These are phyloP conservation scores for Scolopax rusticola DNA, from an alignment of 2,797 vertebrate genomes.

Conservation along the genomic window DNA sequence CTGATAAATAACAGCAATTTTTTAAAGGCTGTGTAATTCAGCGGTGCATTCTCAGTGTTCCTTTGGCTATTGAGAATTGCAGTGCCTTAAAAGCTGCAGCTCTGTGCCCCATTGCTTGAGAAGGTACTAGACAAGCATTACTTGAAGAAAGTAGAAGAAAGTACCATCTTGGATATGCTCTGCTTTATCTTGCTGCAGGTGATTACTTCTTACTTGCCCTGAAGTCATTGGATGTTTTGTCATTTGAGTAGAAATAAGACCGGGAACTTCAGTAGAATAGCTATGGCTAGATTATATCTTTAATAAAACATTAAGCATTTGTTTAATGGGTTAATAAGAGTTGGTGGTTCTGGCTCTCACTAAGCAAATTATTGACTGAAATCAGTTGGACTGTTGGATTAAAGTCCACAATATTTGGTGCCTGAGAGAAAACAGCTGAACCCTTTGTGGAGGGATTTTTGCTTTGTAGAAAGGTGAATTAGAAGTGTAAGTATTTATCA, in stretches of 20 bases:
- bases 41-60: background rate
- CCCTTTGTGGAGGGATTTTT: background rate
- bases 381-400: background rate
- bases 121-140: background rate
- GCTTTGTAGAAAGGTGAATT: background rate
- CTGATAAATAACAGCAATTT: background rate
- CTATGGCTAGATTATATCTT: background rate
- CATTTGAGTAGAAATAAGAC: background rate
- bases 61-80: background rate
- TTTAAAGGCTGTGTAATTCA: background rate
- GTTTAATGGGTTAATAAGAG: background rate
- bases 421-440: background rate
- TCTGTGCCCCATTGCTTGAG: background rate
- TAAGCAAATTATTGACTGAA: background rate
- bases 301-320: background rate
- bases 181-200: background rate
- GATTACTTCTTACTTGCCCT: background rate
- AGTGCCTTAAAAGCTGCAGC: background rate
- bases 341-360: background rate
- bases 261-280: background rate
- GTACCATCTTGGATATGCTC: background rate
- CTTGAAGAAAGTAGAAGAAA: background rate
- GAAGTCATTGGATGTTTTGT: background rate
- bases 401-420: background rate
- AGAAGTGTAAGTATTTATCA: background rate